Base-by-base conservation (phyloP, 1,140 invertebrate species). In the Ephestia elutella region DNA sequence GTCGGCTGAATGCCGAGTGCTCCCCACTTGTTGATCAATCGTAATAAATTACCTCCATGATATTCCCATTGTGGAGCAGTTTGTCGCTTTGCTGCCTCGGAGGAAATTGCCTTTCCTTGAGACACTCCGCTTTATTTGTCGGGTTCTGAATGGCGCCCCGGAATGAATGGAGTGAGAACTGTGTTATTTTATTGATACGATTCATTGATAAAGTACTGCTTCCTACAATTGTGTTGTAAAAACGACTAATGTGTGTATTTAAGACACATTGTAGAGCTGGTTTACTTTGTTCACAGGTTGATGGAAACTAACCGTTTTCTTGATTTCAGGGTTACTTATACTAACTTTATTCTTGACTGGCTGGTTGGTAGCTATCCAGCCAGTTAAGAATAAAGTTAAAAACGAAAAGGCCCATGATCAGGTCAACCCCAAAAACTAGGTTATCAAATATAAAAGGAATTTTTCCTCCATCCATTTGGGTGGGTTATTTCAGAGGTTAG, bases 1-100 rank as follows among this genome's bases (percentile, higher is more conserved):
- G 30, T 11, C 25, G 25, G 64, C 65, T 65, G 69, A 64, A 61
- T 80, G 54, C 49, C 65, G 69, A 64, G 63, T 80, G 54, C 49
- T 80, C 80, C 83, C 83, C 82, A 87, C 85, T 87, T 87, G 85
- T 87, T 87, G 85, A 87, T 85, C 85, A 85, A 80, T 87, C 75
- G 81, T 86, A 86, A 87, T 87, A 86, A 86, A 87, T 86, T 85
- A 80, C 82, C 77, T 75, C 78, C 80, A 75, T 87, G 81, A 87
- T 86, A 80, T 83, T 86, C 84, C 84, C 82, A 86, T 87, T 87
- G 85, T 87, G 77, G 79, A 84, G 73, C 75, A 62, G 82, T 84
- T 87, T 86, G 85, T 85, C 85, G 85, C 76, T 87, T 86, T 81
- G 80, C 80, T 86, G 85, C 79, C 73, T 82, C 62, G 44, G 70